Evolutionary conservation across 1,140 invertebrate species (phyloP).

Genomic region (Pristionchus pacificus): DNA sequence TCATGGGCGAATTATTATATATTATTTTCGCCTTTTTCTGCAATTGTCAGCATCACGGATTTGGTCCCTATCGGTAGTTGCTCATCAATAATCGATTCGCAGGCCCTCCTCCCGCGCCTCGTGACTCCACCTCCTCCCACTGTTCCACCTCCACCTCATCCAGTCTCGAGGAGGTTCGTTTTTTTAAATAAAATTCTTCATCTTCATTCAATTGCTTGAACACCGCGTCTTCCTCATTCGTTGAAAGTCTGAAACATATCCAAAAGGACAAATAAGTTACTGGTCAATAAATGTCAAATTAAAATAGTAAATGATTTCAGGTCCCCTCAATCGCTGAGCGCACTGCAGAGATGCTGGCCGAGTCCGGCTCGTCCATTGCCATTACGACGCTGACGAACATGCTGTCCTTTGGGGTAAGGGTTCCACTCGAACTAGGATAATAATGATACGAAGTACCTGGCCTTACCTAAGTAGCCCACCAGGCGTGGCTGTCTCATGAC

Average conservation of each 20-base stretch:
- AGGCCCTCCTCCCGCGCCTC: background rate
- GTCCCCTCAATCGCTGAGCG: background rate
- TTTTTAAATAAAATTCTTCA: background rate
- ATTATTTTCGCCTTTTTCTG: no score
- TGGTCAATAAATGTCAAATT: background rate
- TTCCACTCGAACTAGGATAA: no score
- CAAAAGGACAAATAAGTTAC: background rate
- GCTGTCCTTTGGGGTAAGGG: background rate
- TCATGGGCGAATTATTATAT: no score
- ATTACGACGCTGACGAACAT: background rate
- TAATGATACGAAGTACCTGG: no score
- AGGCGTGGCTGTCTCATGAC: no score
- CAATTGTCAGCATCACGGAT: no score
- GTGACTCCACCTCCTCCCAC: background rate
- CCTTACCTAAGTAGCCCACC: no score
- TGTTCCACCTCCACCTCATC: background rate
- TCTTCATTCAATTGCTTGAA: background rate
- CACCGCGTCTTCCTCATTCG: background rate
- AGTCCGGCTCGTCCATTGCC: background rate
- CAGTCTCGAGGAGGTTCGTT: background rate
- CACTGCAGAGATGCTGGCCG: background rate
- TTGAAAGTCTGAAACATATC: background rate
- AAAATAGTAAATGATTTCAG: constrained; percentile 1
- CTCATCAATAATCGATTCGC: no score
- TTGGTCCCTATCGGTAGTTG: no score